These are phyloP conservation scores for Drosophila sturtevanti DNA, from an alignment of 1,140 invertebrate species.

Conservation along the genomic window DNA sequence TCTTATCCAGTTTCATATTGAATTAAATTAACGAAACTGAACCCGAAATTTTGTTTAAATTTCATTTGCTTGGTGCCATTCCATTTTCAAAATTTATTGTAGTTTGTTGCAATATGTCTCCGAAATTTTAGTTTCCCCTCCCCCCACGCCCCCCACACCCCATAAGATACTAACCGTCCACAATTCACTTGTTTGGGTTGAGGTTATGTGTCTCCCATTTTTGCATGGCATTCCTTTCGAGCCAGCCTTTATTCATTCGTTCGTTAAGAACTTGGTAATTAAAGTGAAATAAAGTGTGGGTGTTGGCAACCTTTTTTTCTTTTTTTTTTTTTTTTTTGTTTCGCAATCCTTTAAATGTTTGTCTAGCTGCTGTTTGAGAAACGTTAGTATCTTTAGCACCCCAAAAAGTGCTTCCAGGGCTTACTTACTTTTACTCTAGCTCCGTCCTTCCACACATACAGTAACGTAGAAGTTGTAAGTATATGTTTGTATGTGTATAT, in stretches of 20 bases:
- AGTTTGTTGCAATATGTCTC: neutral
- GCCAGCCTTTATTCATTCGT: conserved; percentile 2
- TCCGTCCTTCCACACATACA: neutral
- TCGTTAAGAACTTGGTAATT: conserved; percentile 47
- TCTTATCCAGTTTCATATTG: too few species aligned
- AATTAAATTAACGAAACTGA: too few species aligned
- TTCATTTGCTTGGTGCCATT: too few species aligned
- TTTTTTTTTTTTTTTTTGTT: too few species aligned
- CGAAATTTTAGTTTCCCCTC: neutral
- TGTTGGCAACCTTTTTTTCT: conserved; percentile 43
- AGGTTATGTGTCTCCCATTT: neutral
- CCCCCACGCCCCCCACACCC: neutral
- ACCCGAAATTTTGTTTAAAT: too few species aligned
- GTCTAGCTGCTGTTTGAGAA: conserved; percentile 55
- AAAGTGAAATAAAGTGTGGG: conserved; percentile 58
- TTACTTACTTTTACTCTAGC: neutral
- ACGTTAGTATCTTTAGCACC: conserved; percentile 43
- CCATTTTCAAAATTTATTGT: neutral
- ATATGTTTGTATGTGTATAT: too few species aligned
- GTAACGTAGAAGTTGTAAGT: conserved; percentile 13
- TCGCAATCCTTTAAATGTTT: conserved; percentile 62
- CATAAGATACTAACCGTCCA: neutral
- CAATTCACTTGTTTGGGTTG: neutral
- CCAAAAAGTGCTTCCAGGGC: neutral
- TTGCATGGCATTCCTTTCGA: neutral